Evolutionary conservation across 2,113 vertebrate genomes (phyloP), one percentile per base, ranked within the genome.

Genomic region (Ailuropoda melanoleuca): DNA sequence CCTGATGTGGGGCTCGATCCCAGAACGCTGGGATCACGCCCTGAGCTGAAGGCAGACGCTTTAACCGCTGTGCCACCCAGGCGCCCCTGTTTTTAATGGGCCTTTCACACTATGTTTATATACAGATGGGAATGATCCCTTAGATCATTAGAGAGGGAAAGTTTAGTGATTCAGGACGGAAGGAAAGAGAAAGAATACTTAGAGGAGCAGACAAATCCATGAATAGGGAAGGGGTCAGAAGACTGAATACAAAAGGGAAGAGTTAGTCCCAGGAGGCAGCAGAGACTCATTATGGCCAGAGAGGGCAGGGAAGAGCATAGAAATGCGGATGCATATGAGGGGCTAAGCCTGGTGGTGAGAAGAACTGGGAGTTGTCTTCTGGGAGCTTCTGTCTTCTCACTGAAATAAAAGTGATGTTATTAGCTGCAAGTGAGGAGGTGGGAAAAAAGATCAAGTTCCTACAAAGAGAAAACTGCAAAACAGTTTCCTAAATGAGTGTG

Each of bases 271-370:
- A 0, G 7, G 77, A 68, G 43, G n/a, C n/a, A 18, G 29, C 77
- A 34, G 29, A 37, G 31, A 34, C 14, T 21, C 15, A 62, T 29
- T 12, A 26, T 4, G 10, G 8, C 3, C 8, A 70, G 18, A 48
- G n/a, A 34, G 34, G 50, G 14, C 6, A 0, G 9, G 8, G 23
- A 77, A 66, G 17, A n/a, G 1, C 1, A 23, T 31, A 23, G 0
- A 48, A 19, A 37, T 23, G n/a, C 56, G 14, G 84, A 8, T 8
- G 26, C 0, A 4, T 24, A 43, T 4, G 10, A 82, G 43, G 13
- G 18, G 1, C 4, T 24, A 53, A 72, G 23, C 9, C n/a, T 78
- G 43, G 50, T 8, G n/a, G n/a, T 62, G 21, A 70, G 53, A 29
- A 19, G 34, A 34, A 46, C n/a, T 37, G 12, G 39, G 10, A 5